Evolutionary conservation across 2,113 vertebrate species (phyloP).

Genomic region (Montifringilla adamsi): DNA sequence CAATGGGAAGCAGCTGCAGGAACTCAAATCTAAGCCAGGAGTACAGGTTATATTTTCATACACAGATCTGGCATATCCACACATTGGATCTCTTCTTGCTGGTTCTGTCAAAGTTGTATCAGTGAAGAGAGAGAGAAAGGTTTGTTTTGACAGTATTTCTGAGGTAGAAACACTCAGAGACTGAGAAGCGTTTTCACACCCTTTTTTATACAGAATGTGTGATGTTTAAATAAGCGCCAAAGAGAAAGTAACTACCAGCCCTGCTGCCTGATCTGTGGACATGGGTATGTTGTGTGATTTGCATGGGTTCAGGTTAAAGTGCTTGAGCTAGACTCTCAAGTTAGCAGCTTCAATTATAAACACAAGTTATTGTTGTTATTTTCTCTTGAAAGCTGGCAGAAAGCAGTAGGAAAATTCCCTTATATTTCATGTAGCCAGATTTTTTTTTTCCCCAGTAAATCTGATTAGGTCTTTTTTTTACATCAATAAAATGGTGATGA

Average conservation of each 20-base stretch:
- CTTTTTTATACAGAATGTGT: neutral
- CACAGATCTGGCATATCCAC: neutral
- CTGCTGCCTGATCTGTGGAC: neutral
- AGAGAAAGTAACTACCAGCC: neutral
- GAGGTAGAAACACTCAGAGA: conserved; percentile 6
- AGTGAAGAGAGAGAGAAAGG: neutral
- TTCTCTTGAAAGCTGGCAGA: neutral
- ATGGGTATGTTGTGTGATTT: neutral
- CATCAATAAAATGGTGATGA: neutral
- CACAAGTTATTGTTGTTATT: neutral
- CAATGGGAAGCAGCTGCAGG: neutral
- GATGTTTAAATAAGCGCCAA: conserved; percentile 10
- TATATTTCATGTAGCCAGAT: neutral
- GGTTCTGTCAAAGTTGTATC: neutral
- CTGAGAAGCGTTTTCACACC: conserved; percentile 6
- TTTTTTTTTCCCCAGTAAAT: neutral
- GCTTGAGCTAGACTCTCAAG: neutral
- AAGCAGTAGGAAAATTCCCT: neutral
- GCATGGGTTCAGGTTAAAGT: neutral
- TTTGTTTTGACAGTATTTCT: conserved; percentile 24
- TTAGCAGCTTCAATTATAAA: neutral
- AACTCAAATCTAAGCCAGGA: neutral
- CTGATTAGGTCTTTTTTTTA: neutral
- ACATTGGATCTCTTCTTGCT: neutral
- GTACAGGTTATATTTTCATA: neutral